Evolutionary conservation across 1,140 invertebrate species (phyloP).

Genomic region (Neodiprion pinetum): DNA sequence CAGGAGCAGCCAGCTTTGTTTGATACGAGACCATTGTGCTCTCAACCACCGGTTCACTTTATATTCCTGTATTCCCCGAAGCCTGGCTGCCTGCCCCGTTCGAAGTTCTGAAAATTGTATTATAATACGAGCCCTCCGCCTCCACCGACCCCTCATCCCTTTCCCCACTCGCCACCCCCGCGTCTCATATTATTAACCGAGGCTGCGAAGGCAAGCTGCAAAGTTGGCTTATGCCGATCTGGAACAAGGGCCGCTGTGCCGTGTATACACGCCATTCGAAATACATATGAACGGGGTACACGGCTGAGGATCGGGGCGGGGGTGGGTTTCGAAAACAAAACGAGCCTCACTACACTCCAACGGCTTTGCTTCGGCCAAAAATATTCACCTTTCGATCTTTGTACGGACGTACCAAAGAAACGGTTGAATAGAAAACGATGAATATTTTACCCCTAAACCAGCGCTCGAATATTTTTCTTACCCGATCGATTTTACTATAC

Average conservation of each 20-base stretch:
- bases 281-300: no score
- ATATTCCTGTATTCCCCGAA: conserved; percentile 40
- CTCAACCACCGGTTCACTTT: conserved; percentile 57
- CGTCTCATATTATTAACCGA: background rate
- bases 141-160: background rate
- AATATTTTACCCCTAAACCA: no score
- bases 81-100: conserved; percentile 19
- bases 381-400: no score
- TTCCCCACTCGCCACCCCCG: background rate
- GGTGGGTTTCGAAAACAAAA: background rate
- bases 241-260: background rate
- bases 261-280: no score
- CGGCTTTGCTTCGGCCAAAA: background rate
- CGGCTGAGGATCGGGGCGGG: no score
- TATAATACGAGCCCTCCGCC: conserved; percentile 49
- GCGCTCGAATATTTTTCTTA: no score
- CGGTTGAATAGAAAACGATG: no score
- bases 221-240: conserved; percentile 62
- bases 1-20: conserved; percentile 54
- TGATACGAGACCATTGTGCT: conserved; percentile 57
- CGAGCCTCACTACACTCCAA: background rate
- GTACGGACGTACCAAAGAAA: no score
- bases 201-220: conserved; percentile 13
- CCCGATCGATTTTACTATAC: no score
- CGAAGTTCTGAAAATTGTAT: conserved; percentile 56